Evolutionary conservation across 2,113 vertebrate species (phyloP), one percentile per base, ranked within the genome.

Genomic region (Platysteira castanea): DNA sequence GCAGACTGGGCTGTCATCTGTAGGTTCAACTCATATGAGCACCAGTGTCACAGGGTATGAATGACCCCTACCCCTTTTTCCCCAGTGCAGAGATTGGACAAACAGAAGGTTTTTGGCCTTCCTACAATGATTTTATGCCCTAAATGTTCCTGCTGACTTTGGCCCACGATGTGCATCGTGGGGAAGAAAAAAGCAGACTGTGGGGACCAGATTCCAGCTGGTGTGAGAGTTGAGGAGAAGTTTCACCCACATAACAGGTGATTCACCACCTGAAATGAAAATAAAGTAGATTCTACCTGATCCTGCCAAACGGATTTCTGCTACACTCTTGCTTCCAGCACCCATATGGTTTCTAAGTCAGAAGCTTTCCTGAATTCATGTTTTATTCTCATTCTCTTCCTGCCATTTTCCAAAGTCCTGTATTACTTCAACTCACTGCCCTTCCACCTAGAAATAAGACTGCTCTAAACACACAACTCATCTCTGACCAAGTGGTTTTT

Each of bases 131-230:
- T 33, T 75, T 81, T 75, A 15, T 19, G 13, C 7, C 17, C 22
- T 2, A 5, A 27, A 21, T 11, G 10, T 46, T 64, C 30, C n/a
- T 91, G 13, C 28, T 87, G 81, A 11, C 10, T 61, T 67, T 84
- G 46, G 12, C 11, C 37, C 57, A 42, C 59, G 52, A 3, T 54
- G 2, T 54, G 27, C 28, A 28, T 42, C 0, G 0, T 65, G 14
- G 18, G 12, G 16, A 79, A 50, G 52, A 76, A 7, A 73, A 6
- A n/a, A 81, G 2, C 9, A 27, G 24, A 4, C 8, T 16, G 3
- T 47, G 42, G 9, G 44, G 53, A 30, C 7, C 50, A 74, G 50
- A 74, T 21, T 56, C 31, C 28, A 70, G 13, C 13, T 56, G 10
- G 5, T 44, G 10, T 39, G 27, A 74, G 12, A 50, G 9, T 6